phyloP scores from a whole-genome alignment of 2,113 vertebrate genomes.

The Phocoena sinus region DNA sequence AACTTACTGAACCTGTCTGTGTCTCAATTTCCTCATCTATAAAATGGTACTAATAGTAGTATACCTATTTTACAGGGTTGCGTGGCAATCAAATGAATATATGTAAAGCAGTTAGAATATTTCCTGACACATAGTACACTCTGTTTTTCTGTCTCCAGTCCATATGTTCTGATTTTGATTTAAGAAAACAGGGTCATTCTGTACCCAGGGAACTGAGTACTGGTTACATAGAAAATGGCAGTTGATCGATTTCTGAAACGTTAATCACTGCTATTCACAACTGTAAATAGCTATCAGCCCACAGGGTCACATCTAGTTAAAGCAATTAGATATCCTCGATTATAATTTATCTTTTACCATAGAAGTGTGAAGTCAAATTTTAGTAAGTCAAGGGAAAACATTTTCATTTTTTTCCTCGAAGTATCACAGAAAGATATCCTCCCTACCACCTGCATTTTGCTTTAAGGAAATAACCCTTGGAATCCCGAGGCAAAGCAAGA shows the following conservation, averaged over 20 bases:
- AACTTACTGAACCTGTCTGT: background rate
- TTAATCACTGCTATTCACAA: conserved; percentile 2
- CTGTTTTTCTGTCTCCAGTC: background rate
- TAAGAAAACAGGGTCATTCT: conserved; percentile 9
- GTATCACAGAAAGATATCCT: background rate
- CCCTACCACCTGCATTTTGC: background rate
- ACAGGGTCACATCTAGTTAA: background rate
- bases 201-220: background rate
- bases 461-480: background rate
- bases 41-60: background rate
- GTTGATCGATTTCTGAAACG: conserved; percentile 13
- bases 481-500: background rate
- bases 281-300: background rate
- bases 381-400: background rate
- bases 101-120: background rate
- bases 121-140: background rate
- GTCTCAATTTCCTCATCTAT: background rate
- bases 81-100: background rate
- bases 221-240: background rate
- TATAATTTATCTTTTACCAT: background rate
- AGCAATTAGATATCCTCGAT: background rate
- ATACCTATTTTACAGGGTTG: background rate
- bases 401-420: background rate
- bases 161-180: background rate
- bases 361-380: background rate